Conservation (phyloP, 1,140 invertebrate species). For the Cyphomyrmex costatus region DNA sequence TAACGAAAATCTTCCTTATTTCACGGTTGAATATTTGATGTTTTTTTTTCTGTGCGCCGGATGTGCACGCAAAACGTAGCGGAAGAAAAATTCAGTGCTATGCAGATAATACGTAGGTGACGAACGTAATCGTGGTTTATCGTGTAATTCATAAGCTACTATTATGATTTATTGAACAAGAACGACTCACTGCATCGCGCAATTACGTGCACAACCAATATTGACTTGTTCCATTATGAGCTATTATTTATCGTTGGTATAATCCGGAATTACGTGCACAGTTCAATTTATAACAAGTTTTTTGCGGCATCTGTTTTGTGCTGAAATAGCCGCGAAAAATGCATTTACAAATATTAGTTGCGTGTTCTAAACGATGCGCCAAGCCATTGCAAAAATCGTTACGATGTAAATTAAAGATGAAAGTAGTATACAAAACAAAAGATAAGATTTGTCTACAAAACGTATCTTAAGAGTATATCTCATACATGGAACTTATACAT, state of each 20-base stretch:
- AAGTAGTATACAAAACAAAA: too few species aligned
- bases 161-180: conserved; percentile 16
- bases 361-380: background rate
- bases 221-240: background rate
- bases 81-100: background rate
- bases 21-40: background rate
- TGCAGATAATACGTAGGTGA: background rate
- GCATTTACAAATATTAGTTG: background rate
- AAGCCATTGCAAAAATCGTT: too few species aligned
- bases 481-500: too few species aligned
- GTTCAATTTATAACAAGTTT: background rate
- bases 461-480: background rate
- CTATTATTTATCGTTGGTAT: background rate
- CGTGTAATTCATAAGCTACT: background rate
- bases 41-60: background rate
- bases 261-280: conserved; percentile 2
- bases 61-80: background rate
- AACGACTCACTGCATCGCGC: conserved; percentile 1
- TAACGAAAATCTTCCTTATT: background rate
- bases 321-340: background rate
- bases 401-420: background rate
- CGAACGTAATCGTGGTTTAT: conserved; percentile 16
- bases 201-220: conserved; percentile 31
- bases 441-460: background rate
- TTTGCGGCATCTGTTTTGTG: background rate